phyloP scores from a whole-genome alignment of 2,113 vertebrate genomes.

The Syngnathus scovelli region DNA sequence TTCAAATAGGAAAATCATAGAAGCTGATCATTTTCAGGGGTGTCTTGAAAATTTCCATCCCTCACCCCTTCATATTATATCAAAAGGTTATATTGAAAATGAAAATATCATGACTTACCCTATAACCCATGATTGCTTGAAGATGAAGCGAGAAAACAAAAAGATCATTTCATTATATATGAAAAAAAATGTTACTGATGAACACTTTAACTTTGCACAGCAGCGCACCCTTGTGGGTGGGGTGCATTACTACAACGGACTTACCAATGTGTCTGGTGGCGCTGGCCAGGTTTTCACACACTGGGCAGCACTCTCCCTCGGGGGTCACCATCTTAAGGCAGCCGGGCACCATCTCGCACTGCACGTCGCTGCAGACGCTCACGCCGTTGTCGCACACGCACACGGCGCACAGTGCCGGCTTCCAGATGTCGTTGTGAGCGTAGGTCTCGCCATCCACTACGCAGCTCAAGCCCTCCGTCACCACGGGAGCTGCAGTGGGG shows the following conservation, averaged over 20 bases:
- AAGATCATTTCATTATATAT: conserved; percentile 44
- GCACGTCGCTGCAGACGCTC: conserved; percentile 85
- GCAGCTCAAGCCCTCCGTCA: conserved; percentile 66
- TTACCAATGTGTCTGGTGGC: conserved; percentile 61
- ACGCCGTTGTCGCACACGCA: conserved; percentile 90
- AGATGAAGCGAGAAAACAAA: not conserved
- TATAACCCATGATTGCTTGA: conserved; percentile 47
- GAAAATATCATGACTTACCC: conserved; percentile 40
- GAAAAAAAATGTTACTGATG: not conserved
- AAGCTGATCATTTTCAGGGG: no score
- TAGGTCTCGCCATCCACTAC: conserved; percentile 77
- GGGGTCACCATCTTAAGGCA: conserved; percentile 79
- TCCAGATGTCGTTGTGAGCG: conserved; percentile 85
- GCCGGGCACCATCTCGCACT: conserved; percentile 71
- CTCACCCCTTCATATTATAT: not conserved
- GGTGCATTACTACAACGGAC: not conserved
- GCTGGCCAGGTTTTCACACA: conserved; percentile 72
- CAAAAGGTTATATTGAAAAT: not conserved
- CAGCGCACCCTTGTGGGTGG: not conserved
- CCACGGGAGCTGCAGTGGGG: conserved; percentile 10
- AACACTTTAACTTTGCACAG: not conserved
- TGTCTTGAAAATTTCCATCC: not conserved
- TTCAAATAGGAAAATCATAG: no score
- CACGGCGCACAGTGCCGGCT: conserved; percentile 79
- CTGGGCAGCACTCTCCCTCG: conserved; percentile 85